phyloP scores from a whole-genome alignment of 2,888 invertebrate genomes.

The Luffia ferchaultella region DNA sequence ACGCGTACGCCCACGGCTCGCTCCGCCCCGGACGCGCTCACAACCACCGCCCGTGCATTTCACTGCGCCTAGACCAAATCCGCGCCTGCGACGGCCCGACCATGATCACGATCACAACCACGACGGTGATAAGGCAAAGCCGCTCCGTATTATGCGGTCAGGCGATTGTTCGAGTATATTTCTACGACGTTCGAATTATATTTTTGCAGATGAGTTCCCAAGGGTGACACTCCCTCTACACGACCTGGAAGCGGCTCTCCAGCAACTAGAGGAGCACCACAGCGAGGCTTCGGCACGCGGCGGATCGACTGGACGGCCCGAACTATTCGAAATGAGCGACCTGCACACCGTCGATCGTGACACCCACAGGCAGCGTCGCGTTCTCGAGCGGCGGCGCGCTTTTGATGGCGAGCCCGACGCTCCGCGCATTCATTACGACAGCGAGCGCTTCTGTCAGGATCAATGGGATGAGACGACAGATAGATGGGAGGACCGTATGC shows the following conservation, averaged over 20 bases:
- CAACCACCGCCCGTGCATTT: not conserved
- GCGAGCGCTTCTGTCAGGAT: not conserved
- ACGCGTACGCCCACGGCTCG: conserved; percentile 18
- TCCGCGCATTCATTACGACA: not conserved
- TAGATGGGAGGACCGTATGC: not conserved
- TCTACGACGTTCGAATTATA: not conserved
- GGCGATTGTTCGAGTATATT: not conserved
- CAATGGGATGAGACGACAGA: not conserved
- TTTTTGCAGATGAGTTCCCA: conserved; percentile 42
- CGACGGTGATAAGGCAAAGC: not conserved
- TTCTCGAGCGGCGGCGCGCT: not conserved
- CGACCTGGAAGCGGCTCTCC: conserved; percentile 51
- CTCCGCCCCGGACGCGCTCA: conserved; percentile 1
- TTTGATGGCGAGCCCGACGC: not conserved
- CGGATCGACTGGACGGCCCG: conserved; percentile 38
- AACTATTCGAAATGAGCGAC: conserved; percentile 51
- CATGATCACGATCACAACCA: not conserved
- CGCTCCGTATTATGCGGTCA: not conserved
- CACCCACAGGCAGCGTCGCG: conserved; percentile 51
- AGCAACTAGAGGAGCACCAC: conserved; percentile 44
- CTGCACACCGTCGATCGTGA: conserved; percentile 50
- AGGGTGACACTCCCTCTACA: conserved; percentile 50
- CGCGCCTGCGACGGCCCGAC: not conserved
- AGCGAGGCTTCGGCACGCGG: conserved; percentile 33
- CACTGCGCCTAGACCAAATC: not conserved